These are phyloP conservation scores for Falcunculus frontatus DNA, from an alignment of 2,113 vertebrate species.

Conservation along the genomic window DNA sequence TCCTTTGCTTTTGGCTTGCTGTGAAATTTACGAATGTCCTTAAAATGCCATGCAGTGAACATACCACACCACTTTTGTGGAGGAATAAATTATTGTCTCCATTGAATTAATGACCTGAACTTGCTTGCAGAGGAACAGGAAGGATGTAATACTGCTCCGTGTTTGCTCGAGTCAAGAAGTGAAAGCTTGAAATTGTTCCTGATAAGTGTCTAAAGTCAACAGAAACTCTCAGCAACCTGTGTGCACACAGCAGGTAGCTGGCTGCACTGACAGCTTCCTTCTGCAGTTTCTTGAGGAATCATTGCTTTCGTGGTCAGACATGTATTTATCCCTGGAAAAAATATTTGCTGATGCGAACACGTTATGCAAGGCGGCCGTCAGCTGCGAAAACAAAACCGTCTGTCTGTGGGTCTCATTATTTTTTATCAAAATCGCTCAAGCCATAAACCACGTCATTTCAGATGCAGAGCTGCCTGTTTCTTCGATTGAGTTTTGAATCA, in stretches of 20 bases:
- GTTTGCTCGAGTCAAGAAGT: not conserved
- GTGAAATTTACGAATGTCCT: not conserved
- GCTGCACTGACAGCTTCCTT: not conserved
- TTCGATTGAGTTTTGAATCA: not conserved
- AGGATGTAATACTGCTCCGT: not conserved
- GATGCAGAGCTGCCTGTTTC: not conserved
- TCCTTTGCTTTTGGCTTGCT: not conserved
- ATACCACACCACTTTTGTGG: not conserved
- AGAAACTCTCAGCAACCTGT: not conserved
- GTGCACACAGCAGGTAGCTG: not conserved
- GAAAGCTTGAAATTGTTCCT: not conserved
- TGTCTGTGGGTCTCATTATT: constrained; percentile 18
- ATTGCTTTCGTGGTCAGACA: not conserved
- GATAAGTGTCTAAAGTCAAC: not conserved
- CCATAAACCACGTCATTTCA: not conserved
- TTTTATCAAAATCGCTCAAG: constrained; percentile 25
- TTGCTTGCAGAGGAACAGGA: not conserved
- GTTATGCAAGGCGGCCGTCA: not conserved
- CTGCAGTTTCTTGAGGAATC: constrained; percentile 7
- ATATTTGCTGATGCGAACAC: constrained; percentile 1
- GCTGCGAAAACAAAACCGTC: constrained; percentile 28
- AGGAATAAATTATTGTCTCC: not conserved
- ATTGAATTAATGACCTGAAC: not conserved
- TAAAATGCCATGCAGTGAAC: not conserved
- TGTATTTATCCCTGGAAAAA: constrained; percentile 3